Conservation (phyloP, 2,113 vertebrate species). For the Sphyrna mokarran region DNA sequence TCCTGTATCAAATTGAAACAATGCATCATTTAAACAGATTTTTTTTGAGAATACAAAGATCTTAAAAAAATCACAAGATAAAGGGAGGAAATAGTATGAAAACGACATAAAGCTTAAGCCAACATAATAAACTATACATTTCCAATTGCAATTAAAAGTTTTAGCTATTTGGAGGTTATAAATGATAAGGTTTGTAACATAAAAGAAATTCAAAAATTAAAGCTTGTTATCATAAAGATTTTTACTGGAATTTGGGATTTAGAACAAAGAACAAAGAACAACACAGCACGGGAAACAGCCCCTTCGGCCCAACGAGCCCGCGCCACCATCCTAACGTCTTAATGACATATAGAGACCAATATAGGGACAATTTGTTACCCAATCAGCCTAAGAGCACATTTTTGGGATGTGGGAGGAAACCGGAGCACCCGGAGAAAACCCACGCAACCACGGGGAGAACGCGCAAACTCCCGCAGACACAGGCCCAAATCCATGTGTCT, state of each 20-base stretch:
- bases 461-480: no score
- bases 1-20: neutral
- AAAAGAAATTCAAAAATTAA: neutral
- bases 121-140: neutral
- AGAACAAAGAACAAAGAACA: no score
- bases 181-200: neutral
- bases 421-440: no score
- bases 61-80: neutral
- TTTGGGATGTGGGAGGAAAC: no score
- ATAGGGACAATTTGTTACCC: no score
- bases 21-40: neutral
- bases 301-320: no score
- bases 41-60: neutral
- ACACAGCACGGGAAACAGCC: no score
- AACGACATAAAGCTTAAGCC: neutral
- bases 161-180: neutral
- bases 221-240: neutral
- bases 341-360: no score
- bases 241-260: neutral
- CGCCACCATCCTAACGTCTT: no score
- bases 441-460: no score
- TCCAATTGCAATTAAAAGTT: neutral
- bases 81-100: neutral
- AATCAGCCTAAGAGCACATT: no score
- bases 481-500: no score